Evolutionary conservation across 53 echinoderm and acorn worm species (phyloP), one percentile per base, ranked within the genome.

Genomic region (Holothuria scabra): DNA sequence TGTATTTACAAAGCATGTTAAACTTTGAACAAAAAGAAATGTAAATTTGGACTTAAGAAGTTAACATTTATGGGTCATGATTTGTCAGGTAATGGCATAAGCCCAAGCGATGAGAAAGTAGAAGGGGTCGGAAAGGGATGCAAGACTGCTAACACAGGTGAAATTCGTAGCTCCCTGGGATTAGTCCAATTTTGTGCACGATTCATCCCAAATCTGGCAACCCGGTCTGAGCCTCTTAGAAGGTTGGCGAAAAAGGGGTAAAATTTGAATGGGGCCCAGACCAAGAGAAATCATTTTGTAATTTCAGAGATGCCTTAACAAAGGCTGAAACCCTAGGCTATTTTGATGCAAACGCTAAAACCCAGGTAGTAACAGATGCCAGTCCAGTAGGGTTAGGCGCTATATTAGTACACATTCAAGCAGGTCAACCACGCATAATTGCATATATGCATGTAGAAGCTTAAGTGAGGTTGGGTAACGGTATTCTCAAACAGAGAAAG

Each of bases 341-440:
- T 67, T 93, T 72, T 80, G 90, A 93, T 30, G 76, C 62, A n/a
- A 84, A 78, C 4, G 74, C 81, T 31, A 65, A 64, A 32, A 89
- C 82, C 22, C 21, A 90, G 57, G 87, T 87, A 3, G 81, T 90
- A 28, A 86, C 80, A 26, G 93, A 92, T 18, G 93, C 87, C 7
- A 93, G 90, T 46, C 85, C 87, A 66, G 93, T 93, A 21, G 90
- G 93, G 4, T 70, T 93, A 33, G 93, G 90, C 23, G 89, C 89
- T 1, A 82, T 93, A 1, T 35, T 92, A 28, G 66, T 87, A 8
- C 81, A 92, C 79, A 38, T 32, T n/a, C 86, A 85, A 56, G 41
- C 22, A 31, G 86, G 85, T 35, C 25, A 63, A 71, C 61, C 59
- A 0, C 59, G 85, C 34, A 76, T 83, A 30, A 80, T 90, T 25